Conservation (phyloP, 1,140 invertebrate species). For the Cydia fagiglandana region DNA sequence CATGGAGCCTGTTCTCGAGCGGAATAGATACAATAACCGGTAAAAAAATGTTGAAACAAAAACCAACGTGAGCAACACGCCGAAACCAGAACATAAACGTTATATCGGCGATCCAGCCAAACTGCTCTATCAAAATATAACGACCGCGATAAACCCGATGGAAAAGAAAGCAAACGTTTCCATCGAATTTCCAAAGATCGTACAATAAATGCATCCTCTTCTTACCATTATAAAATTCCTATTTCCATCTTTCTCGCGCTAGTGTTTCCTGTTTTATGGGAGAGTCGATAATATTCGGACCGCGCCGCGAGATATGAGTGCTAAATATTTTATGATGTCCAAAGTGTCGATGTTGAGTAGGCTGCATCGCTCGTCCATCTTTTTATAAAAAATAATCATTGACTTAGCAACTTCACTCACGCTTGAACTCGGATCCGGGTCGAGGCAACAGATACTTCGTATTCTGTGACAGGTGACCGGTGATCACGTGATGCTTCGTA, state of each 20-base stretch:
- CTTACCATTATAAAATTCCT: conserved; percentile 49
- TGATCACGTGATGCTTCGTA: too few relatives aligned
- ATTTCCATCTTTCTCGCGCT: conserved; percentile 53
- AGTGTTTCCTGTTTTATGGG: conserved; percentile 67
- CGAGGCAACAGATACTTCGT: too few relatives aligned
- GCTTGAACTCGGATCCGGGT: too few relatives aligned
- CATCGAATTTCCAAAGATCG: conserved; percentile 74
- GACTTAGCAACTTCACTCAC: background rate
- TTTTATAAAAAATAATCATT: background rate
- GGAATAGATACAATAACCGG: conserved; percentile 39
- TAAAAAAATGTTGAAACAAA: conserved; percentile 43
- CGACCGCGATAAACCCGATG: conserved; percentile 75
- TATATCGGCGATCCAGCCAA: conserved; percentile 68
- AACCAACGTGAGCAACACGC: conserved; percentile 44
- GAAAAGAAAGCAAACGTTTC: conserved; percentile 76
- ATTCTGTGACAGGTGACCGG: too few relatives aligned
- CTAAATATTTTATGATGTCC: conserved; percentile 75
- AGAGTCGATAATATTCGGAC: conserved; percentile 72
- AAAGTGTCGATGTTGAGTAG: conserved; percentile 44
- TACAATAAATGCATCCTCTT: conserved; percentile 64
- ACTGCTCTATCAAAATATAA: conserved; percentile 78
- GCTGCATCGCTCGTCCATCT: conserved; percentile 2
- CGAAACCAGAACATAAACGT: conserved; percentile 76
- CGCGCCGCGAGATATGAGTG: conserved; percentile 65
- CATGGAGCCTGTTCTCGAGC: background rate